Base-by-base conservation (phyloP, 2,113 vertebrate genomes). In the Dicaeum eximium region DNA sequence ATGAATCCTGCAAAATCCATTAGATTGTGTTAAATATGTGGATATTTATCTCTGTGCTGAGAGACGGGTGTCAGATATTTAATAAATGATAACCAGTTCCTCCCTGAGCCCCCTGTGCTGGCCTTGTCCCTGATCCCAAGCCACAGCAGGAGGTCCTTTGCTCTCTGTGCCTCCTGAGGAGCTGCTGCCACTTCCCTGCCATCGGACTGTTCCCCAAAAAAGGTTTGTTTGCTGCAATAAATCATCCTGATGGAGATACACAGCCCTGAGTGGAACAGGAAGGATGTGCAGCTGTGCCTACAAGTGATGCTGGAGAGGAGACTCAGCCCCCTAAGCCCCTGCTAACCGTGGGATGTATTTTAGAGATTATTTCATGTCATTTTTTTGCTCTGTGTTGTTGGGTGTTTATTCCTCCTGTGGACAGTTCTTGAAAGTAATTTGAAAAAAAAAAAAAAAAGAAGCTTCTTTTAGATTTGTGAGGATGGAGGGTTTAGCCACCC, bases 1-100 rank as follows among this genome's bases (percentile, higher is more conserved):
- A 67, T 73, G 48, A n/a, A n/a, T 38, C 65, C 96, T 96, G 92
- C 80, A 92, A 97, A 97, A 97, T 13, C 88, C 78, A 95, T 97
- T 75, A 78, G 20, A 8, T 50, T 35, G 21, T 45, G 30, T 61
- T 83, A n/a, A 80, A 77, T 64, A 15, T 21, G 40, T 30, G 62
- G 66, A 10, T 3, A 65, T 51, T 51, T 45, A 53, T 30, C 33
- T 65, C 5, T 23, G 12, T 12, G 20, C 83, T 38, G 25, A 54
- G 62, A 40, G 48, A 48, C 3, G 15, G 25, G 15, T 57, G 88
- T 88, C 82, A 45, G 85, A 38, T 74, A 80, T 89, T 88, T 80
- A 82, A 93, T 94, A 94, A 97, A 96, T 12, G 45, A 66, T 71
- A 88, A 60, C 23, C 11, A 47, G 75, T 57, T 77, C 66, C 87